Percentiles rank a stretch among this genome's conserved stretches.
Conservation (phyloP, 2,888 invertebrate species). For the Tetropium fuscum region DNA sequence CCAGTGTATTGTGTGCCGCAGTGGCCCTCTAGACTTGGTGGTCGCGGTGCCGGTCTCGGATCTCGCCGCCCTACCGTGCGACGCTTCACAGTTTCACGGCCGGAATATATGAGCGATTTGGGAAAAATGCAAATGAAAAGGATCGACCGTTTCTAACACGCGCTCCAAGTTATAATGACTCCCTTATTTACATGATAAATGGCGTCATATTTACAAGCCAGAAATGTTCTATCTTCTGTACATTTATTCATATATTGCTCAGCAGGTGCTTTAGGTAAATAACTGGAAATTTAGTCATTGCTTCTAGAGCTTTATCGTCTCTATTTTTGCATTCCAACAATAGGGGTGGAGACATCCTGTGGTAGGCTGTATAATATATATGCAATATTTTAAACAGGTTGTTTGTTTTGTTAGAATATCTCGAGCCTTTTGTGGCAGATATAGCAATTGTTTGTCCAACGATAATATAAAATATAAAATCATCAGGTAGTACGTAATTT, state of each 20-base stretch:
- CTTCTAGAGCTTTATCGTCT: neutral
- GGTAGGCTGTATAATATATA: neutral
- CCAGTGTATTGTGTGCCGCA: slow-evolving; percentile 33
- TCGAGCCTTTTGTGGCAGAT: no score
- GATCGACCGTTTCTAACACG: slow-evolving; percentile 40
- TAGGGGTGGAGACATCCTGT: neutral
- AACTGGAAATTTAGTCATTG: slow-evolving; percentile 4
- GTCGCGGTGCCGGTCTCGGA: slow-evolving; percentile 37
- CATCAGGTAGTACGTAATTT: no score
- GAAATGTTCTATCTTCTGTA: slow-evolving; percentile 2
- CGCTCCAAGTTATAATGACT: slow-evolving; percentile 41
- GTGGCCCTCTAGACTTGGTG: slow-evolving; percentile 10
- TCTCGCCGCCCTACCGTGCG: slow-evolving; percentile 40
- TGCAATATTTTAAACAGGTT: neutral
- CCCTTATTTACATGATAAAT: slow-evolving; percentile 47
- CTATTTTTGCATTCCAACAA: neutral
- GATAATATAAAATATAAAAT: neutral
- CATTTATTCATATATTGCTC: slow-evolving; percentile 14
- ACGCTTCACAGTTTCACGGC: slow-evolving; percentile 36
- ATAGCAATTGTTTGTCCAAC: neutral
- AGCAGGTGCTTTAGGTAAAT: slow-evolving; percentile 11
- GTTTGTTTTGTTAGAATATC: no score
- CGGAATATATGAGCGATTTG: slow-evolving; percentile 47
- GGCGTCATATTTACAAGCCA: slow-evolving; percentile 34
- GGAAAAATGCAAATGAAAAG: slow-evolving; percentile 50